Percentiles rank a stretch among this genome's conserved stretches.
These are phyloP conservation scores for Trichopoda pennipes DNA, from an alignment of 2,888 invertebrate species.

Conservation along the genomic window DNA sequence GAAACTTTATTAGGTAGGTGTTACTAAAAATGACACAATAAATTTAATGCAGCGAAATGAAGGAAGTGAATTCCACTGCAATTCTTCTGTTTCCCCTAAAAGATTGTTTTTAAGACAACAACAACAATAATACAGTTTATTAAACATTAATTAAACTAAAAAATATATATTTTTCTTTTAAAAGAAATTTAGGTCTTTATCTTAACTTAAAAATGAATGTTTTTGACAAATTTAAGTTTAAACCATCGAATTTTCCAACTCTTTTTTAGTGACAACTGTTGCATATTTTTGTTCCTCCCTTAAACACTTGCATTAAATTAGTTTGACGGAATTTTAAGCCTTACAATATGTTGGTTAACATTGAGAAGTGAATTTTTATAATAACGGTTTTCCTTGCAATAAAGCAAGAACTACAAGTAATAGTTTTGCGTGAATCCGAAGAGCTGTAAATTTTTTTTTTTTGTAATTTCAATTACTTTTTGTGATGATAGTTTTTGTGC, in stretches of 20 bases:
- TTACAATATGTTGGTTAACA: neutral
- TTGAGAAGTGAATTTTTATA: constrained; percentile 4
- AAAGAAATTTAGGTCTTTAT: constrained; percentile 43
- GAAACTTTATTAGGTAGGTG: constrained; percentile 45
- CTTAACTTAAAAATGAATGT: constrained; percentile 44
- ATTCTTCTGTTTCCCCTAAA: constrained; percentile 47
- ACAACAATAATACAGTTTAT: constrained; percentile 58
- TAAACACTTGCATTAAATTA: neutral
- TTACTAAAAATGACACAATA: constrained; percentile 44
- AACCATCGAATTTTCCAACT: constrained; percentile 27
- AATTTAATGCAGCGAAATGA: constrained; percentile 52
- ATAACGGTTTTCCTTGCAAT: constrained; percentile 17
- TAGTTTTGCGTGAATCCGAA: constrained; percentile 27
- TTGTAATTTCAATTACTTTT: constrained; percentile 71
- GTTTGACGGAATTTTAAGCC: constrained; percentile 9
- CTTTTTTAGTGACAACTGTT: neutral
- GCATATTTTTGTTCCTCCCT: constrained; percentile 4
- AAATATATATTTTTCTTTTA: constrained; percentile 45
- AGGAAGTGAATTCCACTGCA: constrained; percentile 61
- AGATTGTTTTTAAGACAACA: constrained; percentile 56
- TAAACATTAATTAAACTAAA: constrained; percentile 63
- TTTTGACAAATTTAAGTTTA: constrained; percentile 1
- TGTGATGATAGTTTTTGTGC: constrained; percentile 90
- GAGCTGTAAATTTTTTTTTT: constrained; percentile 12
- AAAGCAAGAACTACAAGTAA: constrained; percentile 12